Conservation (phyloP, 2,113 vertebrate species). For the Malurus melanocephalus region DNA sequence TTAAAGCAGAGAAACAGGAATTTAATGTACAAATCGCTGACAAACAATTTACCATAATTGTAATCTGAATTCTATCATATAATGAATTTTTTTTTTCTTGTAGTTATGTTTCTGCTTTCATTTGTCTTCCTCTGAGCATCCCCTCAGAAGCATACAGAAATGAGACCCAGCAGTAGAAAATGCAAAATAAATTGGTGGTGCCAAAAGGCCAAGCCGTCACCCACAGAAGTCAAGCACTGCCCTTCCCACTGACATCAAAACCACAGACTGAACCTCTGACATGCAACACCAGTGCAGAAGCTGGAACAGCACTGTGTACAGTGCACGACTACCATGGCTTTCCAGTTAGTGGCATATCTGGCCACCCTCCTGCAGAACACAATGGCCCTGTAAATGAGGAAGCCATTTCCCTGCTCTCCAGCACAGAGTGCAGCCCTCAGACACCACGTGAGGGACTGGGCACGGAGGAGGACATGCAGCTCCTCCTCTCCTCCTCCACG, state of each 20-base stretch:
- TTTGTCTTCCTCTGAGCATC: not conserved
- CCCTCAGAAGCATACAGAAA: not conserved
- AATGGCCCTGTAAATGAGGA: not conserved
- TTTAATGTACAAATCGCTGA: not conserved
- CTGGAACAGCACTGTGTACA: not conserved
- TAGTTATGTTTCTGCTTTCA: not conserved
- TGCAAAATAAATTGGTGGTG: not conserved
- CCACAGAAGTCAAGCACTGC: not conserved
- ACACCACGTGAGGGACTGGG: not conserved
- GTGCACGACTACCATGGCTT: rapidly evolving
- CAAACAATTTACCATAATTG: not conserved
- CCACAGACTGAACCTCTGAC: not conserved
- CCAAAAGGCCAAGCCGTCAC: not conserved
- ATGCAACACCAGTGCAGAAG: not conserved
- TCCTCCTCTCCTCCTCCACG: not conserved
- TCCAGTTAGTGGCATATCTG: not conserved
- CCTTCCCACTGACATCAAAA: not conserved
- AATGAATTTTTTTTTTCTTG: not conserved
- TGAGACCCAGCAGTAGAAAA: not conserved
- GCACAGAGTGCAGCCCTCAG: not conserved
- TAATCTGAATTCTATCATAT: not conserved
- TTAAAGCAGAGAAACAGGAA: not conserved
- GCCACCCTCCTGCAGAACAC: not conserved
- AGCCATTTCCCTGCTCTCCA: not conserved
- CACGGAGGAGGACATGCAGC: not conserved